Evolutionary conservation across 2,797 vertebrate species (phyloP).

Genomic region (Glossophaga mutica): DNA sequence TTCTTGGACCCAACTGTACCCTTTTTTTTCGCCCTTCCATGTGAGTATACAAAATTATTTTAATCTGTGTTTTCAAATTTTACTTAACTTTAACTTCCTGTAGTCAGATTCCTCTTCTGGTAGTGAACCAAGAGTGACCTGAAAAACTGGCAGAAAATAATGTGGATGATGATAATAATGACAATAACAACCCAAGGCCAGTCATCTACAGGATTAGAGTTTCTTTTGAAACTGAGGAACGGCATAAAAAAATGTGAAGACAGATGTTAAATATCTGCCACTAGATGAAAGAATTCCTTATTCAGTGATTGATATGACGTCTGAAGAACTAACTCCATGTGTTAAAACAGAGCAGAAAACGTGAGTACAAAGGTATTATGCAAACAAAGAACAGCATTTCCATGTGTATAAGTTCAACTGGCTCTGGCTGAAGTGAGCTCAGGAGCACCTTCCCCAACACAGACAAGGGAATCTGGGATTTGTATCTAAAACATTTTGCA

Average conservation of each 20-base stretch:
- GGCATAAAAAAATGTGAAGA: conserved; percentile 44
- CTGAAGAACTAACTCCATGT: conserved; percentile 20
- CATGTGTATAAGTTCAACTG: conserved; percentile 33
- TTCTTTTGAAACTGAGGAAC: conserved; percentile 59
- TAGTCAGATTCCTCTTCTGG: conserved; percentile 30
- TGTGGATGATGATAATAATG: neutral
- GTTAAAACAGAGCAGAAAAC: conserved; percentile 36
- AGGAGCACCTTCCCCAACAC: neutral
- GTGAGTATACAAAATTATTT: conserved; percentile 40
- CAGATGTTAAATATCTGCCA: conserved; percentile 71
- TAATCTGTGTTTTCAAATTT: conserved; percentile 59
- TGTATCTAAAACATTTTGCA: conserved; percentile 52
- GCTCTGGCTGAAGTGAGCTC: neutral
- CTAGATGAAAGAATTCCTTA: conserved; percentile 48
- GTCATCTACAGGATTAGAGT: conserved; percentile 23
- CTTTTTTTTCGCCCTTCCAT: neutral
- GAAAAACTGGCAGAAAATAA: conserved; percentile 46
- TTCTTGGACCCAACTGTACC: neutral
- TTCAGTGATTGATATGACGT: conserved; percentile 32
- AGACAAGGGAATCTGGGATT: conserved; percentile 22
- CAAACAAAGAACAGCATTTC: conserved; percentile 10
- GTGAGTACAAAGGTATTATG: conserved; percentile 12
- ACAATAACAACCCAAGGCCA: conserved; percentile 21
- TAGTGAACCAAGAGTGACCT: conserved; percentile 51
- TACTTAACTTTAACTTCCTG: conserved; percentile 39